Evolutionary conservation across 2,888 invertebrate genomes (phyloP).

Genomic region (Andrena hattorfiana): DNA sequence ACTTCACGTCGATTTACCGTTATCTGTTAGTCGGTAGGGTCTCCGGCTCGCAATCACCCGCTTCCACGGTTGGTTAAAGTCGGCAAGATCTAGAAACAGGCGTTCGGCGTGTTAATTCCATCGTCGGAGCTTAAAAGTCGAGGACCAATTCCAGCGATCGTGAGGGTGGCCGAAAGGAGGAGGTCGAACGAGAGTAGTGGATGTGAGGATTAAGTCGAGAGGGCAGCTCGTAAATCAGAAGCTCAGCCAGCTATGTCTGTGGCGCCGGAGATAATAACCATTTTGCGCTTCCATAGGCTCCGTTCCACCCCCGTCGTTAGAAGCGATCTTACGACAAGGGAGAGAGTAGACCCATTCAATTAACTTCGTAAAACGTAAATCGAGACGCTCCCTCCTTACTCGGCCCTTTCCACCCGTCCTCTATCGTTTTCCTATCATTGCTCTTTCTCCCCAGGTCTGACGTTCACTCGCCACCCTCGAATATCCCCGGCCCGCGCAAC

Average conservation of each 20-base stretch:
- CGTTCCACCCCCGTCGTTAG: conserved; percentile 62
- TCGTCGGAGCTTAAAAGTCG: conserved; percentile 49
- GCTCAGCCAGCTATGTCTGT: conserved; percentile 78
- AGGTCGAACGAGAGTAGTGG: conserved; percentile 71
- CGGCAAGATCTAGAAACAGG: conserved; percentile 52
- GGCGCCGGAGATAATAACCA: conserved; percentile 80
- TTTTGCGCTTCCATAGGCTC: conserved; percentile 80
- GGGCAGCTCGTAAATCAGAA: conserved; percentile 78
- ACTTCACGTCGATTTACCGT: not conserved
- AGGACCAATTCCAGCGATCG: conserved; percentile 58
- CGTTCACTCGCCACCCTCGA: conserved; percentile 2
- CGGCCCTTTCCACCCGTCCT: conserved; percentile 22
- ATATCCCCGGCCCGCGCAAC: conserved; percentile 10
- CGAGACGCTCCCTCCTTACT: conserved; percentile 42
- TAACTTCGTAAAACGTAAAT: conserved; percentile 71
- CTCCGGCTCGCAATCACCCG: conserved; percentile 20
- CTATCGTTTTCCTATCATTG: conserved; percentile 56
- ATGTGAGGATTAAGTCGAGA: conserved; percentile 77
- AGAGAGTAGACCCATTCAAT: conserved; percentile 65
- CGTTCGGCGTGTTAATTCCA: conserved; percentile 62
- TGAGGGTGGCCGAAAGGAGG: conserved; percentile 23
- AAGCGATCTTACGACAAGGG: conserved; percentile 68
- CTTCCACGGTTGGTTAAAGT: conserved; percentile 39
- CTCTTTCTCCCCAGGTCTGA: conserved; percentile 12
- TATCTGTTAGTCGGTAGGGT: not conserved